Percentiles rank a stretch among this genome's conserved stretches.
These are phyloP conservation scores for Chaetura pelagica DNA, from an alignment of 2,113 vertebrate species.

Conservation along the genomic window DNA sequence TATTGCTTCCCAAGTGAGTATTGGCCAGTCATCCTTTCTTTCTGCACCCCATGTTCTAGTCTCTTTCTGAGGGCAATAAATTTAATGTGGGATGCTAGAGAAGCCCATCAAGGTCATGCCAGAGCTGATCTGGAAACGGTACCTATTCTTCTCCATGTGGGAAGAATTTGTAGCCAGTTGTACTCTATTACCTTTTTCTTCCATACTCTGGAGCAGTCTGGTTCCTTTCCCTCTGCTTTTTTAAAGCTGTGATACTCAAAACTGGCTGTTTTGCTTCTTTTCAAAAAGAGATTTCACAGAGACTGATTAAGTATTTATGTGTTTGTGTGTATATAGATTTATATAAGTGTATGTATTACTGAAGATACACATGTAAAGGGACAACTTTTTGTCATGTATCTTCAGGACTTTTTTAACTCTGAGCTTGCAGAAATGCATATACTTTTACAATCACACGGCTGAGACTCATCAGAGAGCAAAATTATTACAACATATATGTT, in stretches of 20 bases:
- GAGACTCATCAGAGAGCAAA: background rate
- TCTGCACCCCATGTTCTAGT: background rate
- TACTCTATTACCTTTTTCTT: background rate
- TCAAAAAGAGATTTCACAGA: background rate
- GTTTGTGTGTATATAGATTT: background rate
- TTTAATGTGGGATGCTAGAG: background rate
- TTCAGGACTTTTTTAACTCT: background rate
- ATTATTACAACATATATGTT: background rate
- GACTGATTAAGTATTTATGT: background rate
- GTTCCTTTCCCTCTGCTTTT: background rate
- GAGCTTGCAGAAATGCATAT: background rate
- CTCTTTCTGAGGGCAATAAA: background rate
- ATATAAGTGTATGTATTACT: background rate
- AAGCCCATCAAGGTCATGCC: background rate
- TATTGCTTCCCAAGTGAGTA: background rate
- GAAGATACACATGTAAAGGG: background rate
- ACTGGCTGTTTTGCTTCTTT: background rate
- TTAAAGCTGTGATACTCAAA: background rate
- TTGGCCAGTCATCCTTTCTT: background rate
- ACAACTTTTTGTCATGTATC: rapidly evolving
- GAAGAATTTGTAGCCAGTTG: background rate
- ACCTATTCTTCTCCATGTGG: background rate
- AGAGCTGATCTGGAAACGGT: background rate
- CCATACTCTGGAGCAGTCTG: background rate
- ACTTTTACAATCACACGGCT: background rate